phyloP scores from a whole-genome alignment of 1,140 invertebrate genomes.

The Phymastichus coffea region DNA sequence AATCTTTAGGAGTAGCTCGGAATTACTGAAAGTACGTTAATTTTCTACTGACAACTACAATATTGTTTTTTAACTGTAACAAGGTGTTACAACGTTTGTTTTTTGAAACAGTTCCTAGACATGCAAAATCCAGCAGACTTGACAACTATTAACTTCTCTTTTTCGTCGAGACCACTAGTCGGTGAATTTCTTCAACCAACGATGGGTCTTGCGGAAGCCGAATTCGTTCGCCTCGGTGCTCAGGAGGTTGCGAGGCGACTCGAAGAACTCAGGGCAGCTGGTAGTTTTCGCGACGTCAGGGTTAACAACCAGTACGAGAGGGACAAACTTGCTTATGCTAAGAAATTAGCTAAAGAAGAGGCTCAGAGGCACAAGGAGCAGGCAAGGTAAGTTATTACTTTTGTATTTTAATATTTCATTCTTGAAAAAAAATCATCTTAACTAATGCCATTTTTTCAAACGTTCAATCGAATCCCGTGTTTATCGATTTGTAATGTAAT shows the following conservation, averaged over 20 bases:
- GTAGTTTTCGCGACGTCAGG: conserved; percentile 47
- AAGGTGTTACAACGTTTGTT: neutral
- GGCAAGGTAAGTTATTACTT: conserved; percentile 48
- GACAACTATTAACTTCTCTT: conserved; percentile 86
- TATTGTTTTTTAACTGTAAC: neutral
- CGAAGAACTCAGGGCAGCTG: conserved; percentile 61
- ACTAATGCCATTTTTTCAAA: no score
- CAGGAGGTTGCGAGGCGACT: conserved; percentile 58
- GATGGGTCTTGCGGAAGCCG: conserved; percentile 52
- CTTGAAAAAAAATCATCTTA: no score
- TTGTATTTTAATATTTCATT: no score
- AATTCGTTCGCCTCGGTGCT: conserved; percentile 53
- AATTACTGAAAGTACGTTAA: conserved; percentile 67
- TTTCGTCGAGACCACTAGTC: conserved; percentile 82
- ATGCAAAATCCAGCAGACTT: conserved; percentile 74
- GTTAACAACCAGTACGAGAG: conserved; percentile 57
- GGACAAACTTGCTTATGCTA: conserved; percentile 63
- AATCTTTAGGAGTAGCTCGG: conserved; percentile 72
- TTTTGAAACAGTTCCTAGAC: conserved; percentile 69
- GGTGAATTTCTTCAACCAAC: conserved; percentile 83
- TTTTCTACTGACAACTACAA: neutral
- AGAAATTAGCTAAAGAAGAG: conserved; percentile 58
- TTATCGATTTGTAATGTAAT: no score
- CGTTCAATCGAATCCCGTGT: no score
- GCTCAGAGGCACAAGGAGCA: conserved; percentile 63